These are phyloP conservation scores for Tetramorium bicarinatum DNA, from an alignment of 2,888 invertebrate species.

Conservation along the genomic window DNA sequence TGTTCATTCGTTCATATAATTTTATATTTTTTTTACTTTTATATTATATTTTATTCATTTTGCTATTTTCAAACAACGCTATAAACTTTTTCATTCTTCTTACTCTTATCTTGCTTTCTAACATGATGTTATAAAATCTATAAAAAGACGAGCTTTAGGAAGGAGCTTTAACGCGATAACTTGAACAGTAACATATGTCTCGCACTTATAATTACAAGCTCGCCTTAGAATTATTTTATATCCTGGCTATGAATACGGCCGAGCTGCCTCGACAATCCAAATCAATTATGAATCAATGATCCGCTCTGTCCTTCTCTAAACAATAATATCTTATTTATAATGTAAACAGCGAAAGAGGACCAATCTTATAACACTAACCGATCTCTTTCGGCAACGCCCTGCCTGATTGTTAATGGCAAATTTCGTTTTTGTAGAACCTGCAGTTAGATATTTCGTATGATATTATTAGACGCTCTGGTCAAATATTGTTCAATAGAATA, in stretches of 20 bases:
- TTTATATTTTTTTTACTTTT: neutral
- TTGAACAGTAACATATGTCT: slow-evolving; percentile 16
- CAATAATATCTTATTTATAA: slow-evolving; percentile 20
- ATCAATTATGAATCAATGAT: neutral
- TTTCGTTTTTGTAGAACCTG: neutral
- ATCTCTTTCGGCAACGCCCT: neutral
- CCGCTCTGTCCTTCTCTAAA: neutral
- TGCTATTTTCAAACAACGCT: neutral
- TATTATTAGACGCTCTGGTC: neutral
- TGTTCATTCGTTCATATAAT: neutral
- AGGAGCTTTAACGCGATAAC: slow-evolving; percentile 1
- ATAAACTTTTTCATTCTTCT: neutral
- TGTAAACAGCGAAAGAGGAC: slow-evolving; percentile 12
- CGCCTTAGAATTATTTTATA: slow-evolving; percentile 17
- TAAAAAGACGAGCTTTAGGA: slow-evolving; percentile 13
- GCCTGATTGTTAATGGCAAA: neutral
- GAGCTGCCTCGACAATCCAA: neutral
- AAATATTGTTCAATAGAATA: neutral
- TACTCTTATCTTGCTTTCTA: neutral
- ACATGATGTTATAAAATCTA: slow-evolving; percentile 25
- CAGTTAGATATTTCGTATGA: neutral
- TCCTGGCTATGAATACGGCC: slow-evolving; percentile 19
- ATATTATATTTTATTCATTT: neutral
- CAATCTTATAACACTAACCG: neutral
- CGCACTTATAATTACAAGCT: slow-evolving; percentile 30